Evolutionary conservation across 2,888 invertebrate genomes (phyloP).

Genomic region (Thymelicus sylvestris): DNA sequence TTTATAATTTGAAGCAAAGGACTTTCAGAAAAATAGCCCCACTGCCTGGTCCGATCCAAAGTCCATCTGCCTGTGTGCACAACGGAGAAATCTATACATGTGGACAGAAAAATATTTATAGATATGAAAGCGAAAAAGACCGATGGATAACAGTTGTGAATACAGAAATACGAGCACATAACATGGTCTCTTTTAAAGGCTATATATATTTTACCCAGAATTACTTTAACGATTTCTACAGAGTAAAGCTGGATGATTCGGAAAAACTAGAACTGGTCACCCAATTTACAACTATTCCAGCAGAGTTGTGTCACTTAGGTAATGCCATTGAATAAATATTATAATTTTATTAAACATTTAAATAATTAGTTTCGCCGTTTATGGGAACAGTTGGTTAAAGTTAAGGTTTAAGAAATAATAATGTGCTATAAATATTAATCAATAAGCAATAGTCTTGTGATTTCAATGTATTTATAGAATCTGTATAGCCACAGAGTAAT

Average conservation of each 20-base stretch:
- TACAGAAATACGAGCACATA: conserved; percentile 58
- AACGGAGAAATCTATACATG: conserved; percentile 61
- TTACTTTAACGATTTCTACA: conserved; percentile 63
- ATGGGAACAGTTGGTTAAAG: no score
- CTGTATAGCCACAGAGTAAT: neutral
- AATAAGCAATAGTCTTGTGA: conserved; percentile 14
- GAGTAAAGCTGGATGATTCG: conserved; percentile 63
- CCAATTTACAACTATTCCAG: conserved; percentile 58
- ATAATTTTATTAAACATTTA: no score
- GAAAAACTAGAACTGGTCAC: conserved; percentile 53
- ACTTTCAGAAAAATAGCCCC: conserved; percentile 60
- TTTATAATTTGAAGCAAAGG: conserved; percentile 65
- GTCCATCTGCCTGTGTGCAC: conserved; percentile 66
- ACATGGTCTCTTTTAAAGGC: conserved; percentile 62
- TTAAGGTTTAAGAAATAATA: neutral
- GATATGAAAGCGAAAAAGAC: conserved; percentile 59
- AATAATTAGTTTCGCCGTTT: no score
- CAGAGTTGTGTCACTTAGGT: conserved; percentile 66
- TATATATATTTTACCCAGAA: conserved; percentile 70
- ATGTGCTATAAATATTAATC: conserved; percentile 60
- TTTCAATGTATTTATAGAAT: neutral
- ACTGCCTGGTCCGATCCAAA: conserved; percentile 69
- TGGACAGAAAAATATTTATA: conserved; percentile 64
- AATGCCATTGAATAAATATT: conserved; percentile 42
- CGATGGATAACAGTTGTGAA: conserved; percentile 55